These are phyloP conservation scores for Mercenaria mercenaria DNA, from an alignment of 1,140 invertebrate genomes.

Conservation along the genomic window DNA sequence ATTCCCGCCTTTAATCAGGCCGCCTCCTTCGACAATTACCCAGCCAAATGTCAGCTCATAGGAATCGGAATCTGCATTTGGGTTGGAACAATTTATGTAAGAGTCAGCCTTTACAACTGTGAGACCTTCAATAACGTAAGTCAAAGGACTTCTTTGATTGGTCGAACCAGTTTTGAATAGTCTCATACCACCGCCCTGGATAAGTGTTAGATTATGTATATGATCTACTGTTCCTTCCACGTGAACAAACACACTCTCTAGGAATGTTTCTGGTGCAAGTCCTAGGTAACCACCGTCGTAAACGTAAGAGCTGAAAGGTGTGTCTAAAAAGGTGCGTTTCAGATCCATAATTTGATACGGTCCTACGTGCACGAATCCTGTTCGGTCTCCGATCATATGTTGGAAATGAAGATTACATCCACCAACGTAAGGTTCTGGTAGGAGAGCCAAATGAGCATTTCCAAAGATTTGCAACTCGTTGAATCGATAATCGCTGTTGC, in stretches of 20 bases:
- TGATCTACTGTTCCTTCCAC: slow-evolving; percentile 78
- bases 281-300: slow-evolving; percentile 78
- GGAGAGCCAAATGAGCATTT: slow-evolving; percentile 77
- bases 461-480: slow-evolving; percentile 80
- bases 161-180: slow-evolving; percentile 78
- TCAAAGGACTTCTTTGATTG: slow-evolving; percentile 67
- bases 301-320: slow-evolving; percentile 79
- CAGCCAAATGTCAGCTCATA: slow-evolving; percentile 73
- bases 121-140: slow-evolving; percentile 76
- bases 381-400: slow-evolving; percentile 81
- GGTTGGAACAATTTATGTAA: slow-evolving; percentile 75
- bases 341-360: slow-evolving; percentile 78
- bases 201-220: slow-evolving; percentile 78
- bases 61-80: slow-evolving; percentile 75
- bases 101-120: slow-evolving; percentile 78
- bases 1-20: slow-evolving; percentile 74
- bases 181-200: slow-evolving; percentile 73
- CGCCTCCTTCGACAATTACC: slow-evolving; percentile 79
- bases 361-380: slow-evolving; percentile 77
- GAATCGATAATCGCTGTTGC: slow-evolving; percentile 74
- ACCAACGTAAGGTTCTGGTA: slow-evolving; percentile 69
- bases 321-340: slow-evolving; percentile 74
- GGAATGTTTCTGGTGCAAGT: slow-evolving; percentile 77
- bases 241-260: slow-evolving; percentile 77
- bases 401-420: slow-evolving; percentile 75